Conservation (phyloP, 2,113 vertebrate genomes). For the Natator depressus region DNA sequence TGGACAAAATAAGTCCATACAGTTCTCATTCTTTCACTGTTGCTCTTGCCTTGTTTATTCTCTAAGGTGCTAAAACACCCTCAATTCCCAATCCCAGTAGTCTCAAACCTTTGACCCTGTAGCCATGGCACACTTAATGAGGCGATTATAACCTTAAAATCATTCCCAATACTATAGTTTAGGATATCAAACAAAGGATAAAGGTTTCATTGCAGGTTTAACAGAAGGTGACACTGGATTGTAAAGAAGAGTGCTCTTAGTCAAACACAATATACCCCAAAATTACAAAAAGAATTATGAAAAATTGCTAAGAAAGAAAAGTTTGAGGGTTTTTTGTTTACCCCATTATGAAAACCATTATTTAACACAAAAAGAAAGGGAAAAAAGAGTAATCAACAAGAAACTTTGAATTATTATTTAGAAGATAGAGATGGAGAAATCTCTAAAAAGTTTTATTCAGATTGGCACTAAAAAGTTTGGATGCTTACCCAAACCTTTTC, state of each 20-base stretch:
- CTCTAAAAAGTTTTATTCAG: background rate
- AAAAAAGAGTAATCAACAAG: background rate
- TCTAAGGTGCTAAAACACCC: background rate
- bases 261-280: background rate
- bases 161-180: background rate
- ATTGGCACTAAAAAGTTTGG: background rate
- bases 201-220: background rate
- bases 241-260: background rate
- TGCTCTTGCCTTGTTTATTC: fast-evolving
- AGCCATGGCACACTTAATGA: background rate
- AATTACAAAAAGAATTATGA: background rate
- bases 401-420: background rate
- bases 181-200: background rate
- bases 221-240: background rate
- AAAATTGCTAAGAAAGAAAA: background rate
- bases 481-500: background rate
- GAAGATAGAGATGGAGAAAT: background rate
- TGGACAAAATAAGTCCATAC: background rate
- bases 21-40: background rate
- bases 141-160: background rate
- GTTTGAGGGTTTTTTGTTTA: background rate
- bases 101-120: background rate
- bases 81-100: background rate
- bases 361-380: background rate
- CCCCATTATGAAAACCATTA: background rate